These are phyloP conservation scores for Agelaius tricolor DNA, from an alignment of 2,113 vertebrate genomes.

Conservation along the genomic window DNA sequence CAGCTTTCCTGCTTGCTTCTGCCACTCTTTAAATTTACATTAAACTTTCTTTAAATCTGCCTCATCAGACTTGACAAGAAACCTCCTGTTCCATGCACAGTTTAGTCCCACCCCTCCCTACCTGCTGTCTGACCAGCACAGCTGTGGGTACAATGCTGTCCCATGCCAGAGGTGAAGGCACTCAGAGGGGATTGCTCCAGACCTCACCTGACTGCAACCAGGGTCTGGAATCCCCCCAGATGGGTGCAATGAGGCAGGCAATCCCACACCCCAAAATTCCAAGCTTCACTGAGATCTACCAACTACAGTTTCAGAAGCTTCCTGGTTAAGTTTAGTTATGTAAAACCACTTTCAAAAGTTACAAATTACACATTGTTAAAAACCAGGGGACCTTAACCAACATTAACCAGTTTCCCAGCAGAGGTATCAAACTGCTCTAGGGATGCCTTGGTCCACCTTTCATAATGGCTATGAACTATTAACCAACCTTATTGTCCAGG, in stretches of 20 bases:
- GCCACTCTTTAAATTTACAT: neutral
- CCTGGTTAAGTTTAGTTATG: neutral
- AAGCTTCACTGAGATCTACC: neutral
- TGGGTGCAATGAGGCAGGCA: neutral
- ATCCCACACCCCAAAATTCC: neutral
- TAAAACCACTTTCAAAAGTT: neutral
- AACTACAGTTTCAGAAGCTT: neutral
- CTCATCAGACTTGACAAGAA: neutral
- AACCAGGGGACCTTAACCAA: neutral
- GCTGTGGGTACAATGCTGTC: accelerated
- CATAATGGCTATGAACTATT: neutral
- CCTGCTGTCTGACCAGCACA: accelerated
- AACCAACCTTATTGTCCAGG: neutral
- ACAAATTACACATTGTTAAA: neutral
- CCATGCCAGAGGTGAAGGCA: neutral
- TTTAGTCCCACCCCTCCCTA: neutral
- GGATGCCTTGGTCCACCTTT: neutral
- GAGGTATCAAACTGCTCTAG: neutral
- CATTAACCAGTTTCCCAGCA: neutral
- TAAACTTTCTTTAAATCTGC: neutral
- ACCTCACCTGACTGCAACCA: neutral
- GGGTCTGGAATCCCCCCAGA: neutral
- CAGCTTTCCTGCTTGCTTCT: neutral
- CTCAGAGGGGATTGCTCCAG: neutral
- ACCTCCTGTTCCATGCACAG: neutral